Base-by-base conservation (phyloP, 2,888 invertebrate species). In the Ommatoiulus sabulosus region DNA sequence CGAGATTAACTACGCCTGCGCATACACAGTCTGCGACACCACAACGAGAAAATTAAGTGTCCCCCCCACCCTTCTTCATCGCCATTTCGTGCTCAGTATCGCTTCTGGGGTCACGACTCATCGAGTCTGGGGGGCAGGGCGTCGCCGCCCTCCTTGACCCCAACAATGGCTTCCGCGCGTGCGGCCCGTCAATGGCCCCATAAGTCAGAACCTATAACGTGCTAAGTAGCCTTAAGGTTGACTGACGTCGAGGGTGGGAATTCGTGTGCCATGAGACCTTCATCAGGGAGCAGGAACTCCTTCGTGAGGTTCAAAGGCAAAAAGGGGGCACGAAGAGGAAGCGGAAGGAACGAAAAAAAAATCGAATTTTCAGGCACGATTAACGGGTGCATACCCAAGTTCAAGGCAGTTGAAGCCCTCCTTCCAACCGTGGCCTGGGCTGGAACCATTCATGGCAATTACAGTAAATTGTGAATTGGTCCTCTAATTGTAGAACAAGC, bases 221-320 rank as follows among this genome's bases (percentile, higher is more conserved):
- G 12, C 12, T 52, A 52, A 52, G 63, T 20, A 63, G 63, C 63
- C 63, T 63, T 63, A 63, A 20, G 63, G 63, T 6, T 63, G 63
- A 63, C n/a, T 63, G 63, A 63, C 63, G 63, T 63, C 63, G 63
- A 63, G 63, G 63, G 63, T 63, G 20, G 63, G n/a, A 63, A 63
- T 63, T 63, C 63, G 63, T 63, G 63, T 63, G 63, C 63, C 63
- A 63, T 63, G 63, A 63, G 63, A 63, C 63, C 63, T 63, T 63
- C 63, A 63, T 63, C 63, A 63, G 63, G 63, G 63, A 63, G n/a
- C 52, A 8, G 8, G 46, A 46, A 46, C 46, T 46, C 15, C 52
- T 52, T 52, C 63, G 63, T 63, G 63, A 17, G 63, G 63, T 63
- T 63, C 63, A 63, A 63, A 63, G 63, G 63, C 63, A 63, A 63